A percentile compares a stretch with the other conserved stretches of the same genome.
phyloP scores from a whole-genome alignment of 2,797 vertebrate genomes.

The Emydoidea blandingii region DNA sequence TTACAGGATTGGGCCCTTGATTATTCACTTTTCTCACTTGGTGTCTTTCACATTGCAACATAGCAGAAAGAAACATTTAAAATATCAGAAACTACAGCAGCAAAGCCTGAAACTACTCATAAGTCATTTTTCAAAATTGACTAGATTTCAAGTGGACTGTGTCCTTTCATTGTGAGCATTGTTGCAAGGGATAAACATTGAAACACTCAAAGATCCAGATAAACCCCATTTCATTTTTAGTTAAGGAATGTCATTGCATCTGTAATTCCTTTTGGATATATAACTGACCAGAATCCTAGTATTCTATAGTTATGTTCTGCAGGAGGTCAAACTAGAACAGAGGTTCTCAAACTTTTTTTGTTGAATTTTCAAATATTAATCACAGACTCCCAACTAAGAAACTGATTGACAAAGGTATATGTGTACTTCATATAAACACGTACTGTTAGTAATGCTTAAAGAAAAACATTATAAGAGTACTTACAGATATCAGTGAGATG shows the following conservation, averaged over 20 bases:
- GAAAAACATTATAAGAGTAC: neutral
- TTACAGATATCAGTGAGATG: neutral
- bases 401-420: neutral
- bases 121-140: neutral
- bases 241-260: neutral
- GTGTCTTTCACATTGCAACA: neutral
- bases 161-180: neutral
- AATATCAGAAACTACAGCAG: neutral
- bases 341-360: neutral
- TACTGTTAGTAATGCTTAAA: neutral
- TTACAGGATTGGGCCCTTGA: neutral
- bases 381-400: neutral
- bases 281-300: neutral
- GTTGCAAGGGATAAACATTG: constrained; percentile 4
- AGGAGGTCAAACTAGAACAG: neutral
- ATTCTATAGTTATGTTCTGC: neutral
- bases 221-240: neutral
- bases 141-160: neutral
- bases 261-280: constrained; percentile 16
- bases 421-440: neutral
- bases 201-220: neutral
- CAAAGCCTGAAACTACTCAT: neutral
- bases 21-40: neutral
- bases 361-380: neutral
- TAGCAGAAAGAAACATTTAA: accelerated